Conservation (phyloP, 2,113 vertebrate genomes). For the Hyperoodon ampullatus region DNA sequence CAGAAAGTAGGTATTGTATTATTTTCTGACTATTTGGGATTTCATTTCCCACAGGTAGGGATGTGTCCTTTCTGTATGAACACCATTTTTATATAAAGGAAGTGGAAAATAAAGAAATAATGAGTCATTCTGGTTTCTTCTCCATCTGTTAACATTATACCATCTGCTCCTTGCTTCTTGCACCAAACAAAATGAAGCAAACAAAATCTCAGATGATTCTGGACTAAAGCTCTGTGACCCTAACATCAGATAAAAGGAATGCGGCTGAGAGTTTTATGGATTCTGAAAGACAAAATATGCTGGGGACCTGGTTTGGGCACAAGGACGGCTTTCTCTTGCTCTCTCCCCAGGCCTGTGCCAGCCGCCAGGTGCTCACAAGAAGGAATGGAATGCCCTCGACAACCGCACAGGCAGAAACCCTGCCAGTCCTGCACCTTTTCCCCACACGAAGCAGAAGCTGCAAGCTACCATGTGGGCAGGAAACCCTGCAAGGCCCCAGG, state of each 20-base stretch:
- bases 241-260: background rate
- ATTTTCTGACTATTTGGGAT: background rate
- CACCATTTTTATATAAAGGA: background rate
- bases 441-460: fast-evolving
- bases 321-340: fast-evolving
- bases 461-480: background rate
- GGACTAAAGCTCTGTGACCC: background rate
- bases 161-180: background rate
- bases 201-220: background rate
- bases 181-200: background rate
- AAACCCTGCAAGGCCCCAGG: fast-evolving
- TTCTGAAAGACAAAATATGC: background rate
- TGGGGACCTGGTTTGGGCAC: background rate
- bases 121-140: background rate
- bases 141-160: background rate
- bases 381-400: fast-evolving
- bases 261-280: fast-evolving
- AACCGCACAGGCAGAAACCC: background rate
- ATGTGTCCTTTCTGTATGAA: background rate
- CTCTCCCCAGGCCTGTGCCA: fast-evolving
- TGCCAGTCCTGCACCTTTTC: too few relatives aligned
- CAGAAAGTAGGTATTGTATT: fast-evolving
- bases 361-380: fast-evolving
- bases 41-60: too few relatives aligned
- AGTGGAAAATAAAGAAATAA: background rate